These are phyloP conservation scores for Mustelus asterias DNA, from an alignment of 2,113 vertebrate species.

Conservation along the genomic window DNA sequence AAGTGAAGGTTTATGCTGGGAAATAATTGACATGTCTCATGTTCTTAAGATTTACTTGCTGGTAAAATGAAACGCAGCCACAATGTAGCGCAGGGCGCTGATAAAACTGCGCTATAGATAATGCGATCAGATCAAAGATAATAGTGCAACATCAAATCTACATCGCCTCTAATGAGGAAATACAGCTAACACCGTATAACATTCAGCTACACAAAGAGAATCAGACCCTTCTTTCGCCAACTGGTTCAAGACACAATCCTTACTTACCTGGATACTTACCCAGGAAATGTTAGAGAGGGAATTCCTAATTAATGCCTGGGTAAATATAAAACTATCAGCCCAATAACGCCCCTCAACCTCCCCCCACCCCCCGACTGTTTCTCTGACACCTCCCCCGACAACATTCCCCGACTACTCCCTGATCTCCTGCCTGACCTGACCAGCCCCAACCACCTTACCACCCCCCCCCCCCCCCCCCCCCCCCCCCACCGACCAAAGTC, in stretches of 20 bases:
- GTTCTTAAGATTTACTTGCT: neutral
- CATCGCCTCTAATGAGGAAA: neutral
- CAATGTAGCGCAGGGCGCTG: neutral
- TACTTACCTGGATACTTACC: too few species aligned
- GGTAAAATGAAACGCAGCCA: neutral
- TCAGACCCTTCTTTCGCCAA: neutral
- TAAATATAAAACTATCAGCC: too few species aligned
- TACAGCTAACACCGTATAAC: neutral
- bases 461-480: too few species aligned
- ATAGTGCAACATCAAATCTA: neutral
- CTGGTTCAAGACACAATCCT: neutral
- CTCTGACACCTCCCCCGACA: too few species aligned
- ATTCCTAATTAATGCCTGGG: too few species aligned
- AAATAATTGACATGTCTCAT: neutral
- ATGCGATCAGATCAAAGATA: neutral
- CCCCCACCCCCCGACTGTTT: too few species aligned
- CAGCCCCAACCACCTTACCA: too few species aligned
- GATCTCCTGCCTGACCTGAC: too few species aligned
- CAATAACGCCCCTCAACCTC: too few species aligned
- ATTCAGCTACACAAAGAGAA: neutral
- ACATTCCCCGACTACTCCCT: too few species aligned
- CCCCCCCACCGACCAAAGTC: too few species aligned
- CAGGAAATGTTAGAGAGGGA: too few species aligned
- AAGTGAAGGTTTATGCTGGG: neutral
- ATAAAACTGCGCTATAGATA: neutral